Conservation (phyloP, 1,140 invertebrate genomes). For the Drosophila tropicalis region DNA sequence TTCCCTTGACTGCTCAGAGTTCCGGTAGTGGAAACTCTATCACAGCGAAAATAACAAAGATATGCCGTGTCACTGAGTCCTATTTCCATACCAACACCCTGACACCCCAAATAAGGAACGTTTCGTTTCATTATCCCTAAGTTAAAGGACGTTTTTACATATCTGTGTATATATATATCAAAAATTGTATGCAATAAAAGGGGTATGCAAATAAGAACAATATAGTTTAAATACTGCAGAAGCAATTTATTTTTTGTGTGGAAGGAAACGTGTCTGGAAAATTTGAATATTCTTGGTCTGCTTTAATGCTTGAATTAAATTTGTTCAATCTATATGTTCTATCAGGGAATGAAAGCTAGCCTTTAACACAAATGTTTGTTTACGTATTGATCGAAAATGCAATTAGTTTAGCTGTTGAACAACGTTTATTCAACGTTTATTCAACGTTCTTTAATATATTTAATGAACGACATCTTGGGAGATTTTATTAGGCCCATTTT, state of each 20-base stretch:
- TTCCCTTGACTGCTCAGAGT: not conserved
- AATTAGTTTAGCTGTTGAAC: no score
- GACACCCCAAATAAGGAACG: not conserved
- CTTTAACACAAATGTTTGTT: not conserved
- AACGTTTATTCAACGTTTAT: no score
- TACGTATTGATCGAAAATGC: no score
- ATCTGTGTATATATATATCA: not conserved
- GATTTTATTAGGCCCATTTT: no score
- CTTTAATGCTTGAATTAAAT: not conserved
- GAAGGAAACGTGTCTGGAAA: not conserved
- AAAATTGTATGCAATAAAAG: not conserved
- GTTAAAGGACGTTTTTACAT: not conserved
- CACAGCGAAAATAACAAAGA: not conserved
- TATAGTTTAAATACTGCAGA: not conserved
- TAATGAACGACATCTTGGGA: no score
- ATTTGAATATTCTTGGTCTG: not conserved
- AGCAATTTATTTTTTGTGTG: not conserved
- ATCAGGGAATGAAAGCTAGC: not conserved
- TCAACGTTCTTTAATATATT: no score
- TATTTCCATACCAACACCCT: conserved; percentile 8
- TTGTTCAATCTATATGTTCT: not conserved
- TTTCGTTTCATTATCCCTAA: not conserved
- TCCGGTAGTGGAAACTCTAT: not conserved
- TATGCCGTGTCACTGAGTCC: not conserved
- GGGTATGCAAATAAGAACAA: conserved; percentile 8